Base-by-base conservation (phyloP, 2,113 vertebrate species). In the Microcebus jonahi region DNA sequence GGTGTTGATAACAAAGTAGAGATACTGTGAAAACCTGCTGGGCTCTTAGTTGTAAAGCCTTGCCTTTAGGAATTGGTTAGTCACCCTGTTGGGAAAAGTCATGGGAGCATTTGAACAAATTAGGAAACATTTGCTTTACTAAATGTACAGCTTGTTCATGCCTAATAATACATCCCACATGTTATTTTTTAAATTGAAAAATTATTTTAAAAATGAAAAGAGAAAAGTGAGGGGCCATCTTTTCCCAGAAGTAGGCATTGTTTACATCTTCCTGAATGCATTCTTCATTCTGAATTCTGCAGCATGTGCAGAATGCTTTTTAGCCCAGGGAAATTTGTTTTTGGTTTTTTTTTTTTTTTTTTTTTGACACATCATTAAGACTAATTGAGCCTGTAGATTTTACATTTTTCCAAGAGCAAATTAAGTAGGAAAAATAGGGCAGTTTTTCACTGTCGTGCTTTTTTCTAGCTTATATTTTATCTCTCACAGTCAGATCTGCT, bases 371-470 rank as follows among this genome's bases (percentile, higher is more conserved):
- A 59, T 94, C 36, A 8, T 85, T 88, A 83, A 50, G 61, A 57
- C 82, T 36, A 90, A 92, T 76, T 57, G 45, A 42, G 29, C 4
- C 90, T 89, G 92, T 85, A 36, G 29, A 65, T 48, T 95, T 88
- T 82, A 55, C 31, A 81, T 90, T 86, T 86, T 95, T 94, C 67
- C 81, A 80, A 68, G 77, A 81, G 53, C 59, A 97, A 95, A 89
- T 90, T 73, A 94, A 71, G 27, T 92, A 48, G 42, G 50, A 81
- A 88, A 82, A 81, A 53, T 20, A 13, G 55, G 18, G 39, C 9
- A 57, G n/a, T 53, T n/a, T 89, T 91, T 85, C 5, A 11, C 53
- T 63, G 21, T 57, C 45, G 4, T 79, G 7, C 18, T 65, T 53
- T 31, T 34, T 20, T 45, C 45, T 67, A 53, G 63, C n/a, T 71